Evolutionary conservation across 2,888 invertebrate genomes (phyloP).

Genomic region (Tiliacea aurago): DNA sequence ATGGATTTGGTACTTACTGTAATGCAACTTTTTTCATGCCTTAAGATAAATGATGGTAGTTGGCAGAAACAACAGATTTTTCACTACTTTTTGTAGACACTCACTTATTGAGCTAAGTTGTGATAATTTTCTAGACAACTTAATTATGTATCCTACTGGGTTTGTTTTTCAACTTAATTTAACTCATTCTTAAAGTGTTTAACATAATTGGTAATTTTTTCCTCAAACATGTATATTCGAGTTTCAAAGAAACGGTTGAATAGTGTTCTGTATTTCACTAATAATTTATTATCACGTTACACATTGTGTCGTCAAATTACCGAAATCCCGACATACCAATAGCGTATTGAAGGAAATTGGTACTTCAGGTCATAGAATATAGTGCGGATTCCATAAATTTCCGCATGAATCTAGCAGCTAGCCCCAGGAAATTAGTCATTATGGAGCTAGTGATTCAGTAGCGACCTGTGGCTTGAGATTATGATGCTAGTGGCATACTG

Average conservation of each 20-base stretch:
- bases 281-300: neutral
- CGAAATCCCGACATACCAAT: neutral
- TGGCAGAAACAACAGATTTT: neutral
- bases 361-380: slow-evolving; percentile 31
- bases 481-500: neutral
- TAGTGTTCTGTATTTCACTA: neutral
- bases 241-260: neutral
- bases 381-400: slow-evolving; percentile 9
- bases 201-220: neutral
- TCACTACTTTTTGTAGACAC: neutral
- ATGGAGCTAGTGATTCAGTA: slow-evolving; percentile 35
- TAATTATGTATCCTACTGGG: too few species aligned
- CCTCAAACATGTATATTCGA: neutral
- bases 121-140: neutral
- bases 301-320: neutral
- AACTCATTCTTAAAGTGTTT: neutral
- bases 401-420: slow-evolving; percentile 27
- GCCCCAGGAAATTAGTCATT: slow-evolving; percentile 48
- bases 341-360: slow-evolving; percentile 28
- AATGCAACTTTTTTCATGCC: neutral
- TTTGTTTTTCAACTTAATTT: too few species aligned
- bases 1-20: neutral
- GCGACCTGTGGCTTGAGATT: slow-evolving; percentile 41
- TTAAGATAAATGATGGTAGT: neutral
- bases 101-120: neutral